Evolutionary conservation across 2,797 vertebrate species (phyloP), one percentile per base, ranked within the genome.

Genomic region (Neopelma chrysocephalum): DNA sequence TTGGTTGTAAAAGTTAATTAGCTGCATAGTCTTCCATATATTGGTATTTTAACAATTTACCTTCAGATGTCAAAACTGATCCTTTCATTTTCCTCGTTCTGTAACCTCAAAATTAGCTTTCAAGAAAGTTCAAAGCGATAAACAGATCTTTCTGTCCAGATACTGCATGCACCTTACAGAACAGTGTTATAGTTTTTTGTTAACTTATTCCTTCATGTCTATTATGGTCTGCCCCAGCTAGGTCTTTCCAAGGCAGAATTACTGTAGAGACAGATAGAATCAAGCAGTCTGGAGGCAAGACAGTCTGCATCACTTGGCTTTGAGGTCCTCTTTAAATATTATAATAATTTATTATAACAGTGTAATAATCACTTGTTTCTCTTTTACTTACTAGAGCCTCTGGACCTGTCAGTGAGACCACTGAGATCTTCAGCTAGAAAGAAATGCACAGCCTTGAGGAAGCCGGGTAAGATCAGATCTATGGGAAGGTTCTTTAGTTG

Each of bases 1-100:
- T 88, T 80, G 96, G 91, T 50, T 95, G 94, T 96, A 96, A 96
- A 97, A 97, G 94, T 95, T 96, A 97, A 96, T 97, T 97, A 96
- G 96, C 94, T 96, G 48, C 56, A 77, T 85, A 95, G 78, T 93
- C 57, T 95, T 97, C 57, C 81, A 87, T 95, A 85, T 95, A 96
- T 85, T 95, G 94, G 86, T 90, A 96, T 95, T 96, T 94, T 94
- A 96, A 96, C 81, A 96, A 87, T 92, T 96, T 97, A 94, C 94
- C 88, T 95, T 96, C 93, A 89, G 90, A 96, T 90, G 81, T 94
- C 95, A 96, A 87, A 96, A 92, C 27, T 20, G 38, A 71, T 96
- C 81, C 71, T 93, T 95, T 73, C 53, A 87, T 90, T 85, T 96
- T 95, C 78, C 68, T 89, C 48, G 83, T 57, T 90, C 78, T 90